These are phyloP conservation scores for Neoitamus cyanurus DNA, from an alignment of 2,888 invertebrate species.

Conservation along the genomic window DNA sequence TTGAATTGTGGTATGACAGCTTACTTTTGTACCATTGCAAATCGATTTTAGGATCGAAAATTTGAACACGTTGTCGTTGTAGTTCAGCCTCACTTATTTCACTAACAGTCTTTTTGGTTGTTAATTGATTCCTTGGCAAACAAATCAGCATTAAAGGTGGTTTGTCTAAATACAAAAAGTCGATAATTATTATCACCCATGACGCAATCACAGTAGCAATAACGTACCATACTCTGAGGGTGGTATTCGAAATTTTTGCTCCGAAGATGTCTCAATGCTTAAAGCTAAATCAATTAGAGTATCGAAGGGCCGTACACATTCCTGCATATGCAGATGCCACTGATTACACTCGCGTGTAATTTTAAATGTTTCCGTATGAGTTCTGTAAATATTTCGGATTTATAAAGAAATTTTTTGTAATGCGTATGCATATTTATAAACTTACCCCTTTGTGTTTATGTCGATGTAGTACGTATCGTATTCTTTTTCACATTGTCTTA, in stretches of 20 bases:
- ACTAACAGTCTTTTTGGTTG: conserved; percentile 63
- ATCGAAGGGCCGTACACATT: conserved; percentile 57
- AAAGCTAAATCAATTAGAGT: conserved; percentile 61
- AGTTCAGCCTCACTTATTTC: conserved; percentile 62
- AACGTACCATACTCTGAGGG: conserved; percentile 85
- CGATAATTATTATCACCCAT: conserved; percentile 20
- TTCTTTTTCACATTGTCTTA: conserved; percentile 83
- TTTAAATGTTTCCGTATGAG: conserved; percentile 77
- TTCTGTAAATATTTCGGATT: conserved; percentile 64
- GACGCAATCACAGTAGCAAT: conserved; percentile 4
- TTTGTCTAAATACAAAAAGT: conserved; percentile 57
- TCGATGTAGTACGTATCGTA: conserved; percentile 86
- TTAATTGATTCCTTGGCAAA: conserved; percentile 63
- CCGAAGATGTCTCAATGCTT: conserved; percentile 60
- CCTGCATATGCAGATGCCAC: conserved; percentile 61
- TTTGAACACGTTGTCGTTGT: conserved; percentile 62
- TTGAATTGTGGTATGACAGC: conserved; percentile 47
- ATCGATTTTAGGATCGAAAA: conserved; percentile 63
- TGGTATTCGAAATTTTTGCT: conserved; percentile 71
- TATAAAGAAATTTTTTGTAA: neutral
- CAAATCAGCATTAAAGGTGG: conserved; percentile 63
- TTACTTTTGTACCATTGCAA: conserved; percentile 64
- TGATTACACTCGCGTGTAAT: conserved; percentile 63
- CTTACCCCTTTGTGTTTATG: conserved; percentile 79
- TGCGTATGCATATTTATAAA: neutral